Evolutionary conservation across 2,888 invertebrate genomes (phyloP).

Genomic region (Phyllotreta cruciferae): DNA sequence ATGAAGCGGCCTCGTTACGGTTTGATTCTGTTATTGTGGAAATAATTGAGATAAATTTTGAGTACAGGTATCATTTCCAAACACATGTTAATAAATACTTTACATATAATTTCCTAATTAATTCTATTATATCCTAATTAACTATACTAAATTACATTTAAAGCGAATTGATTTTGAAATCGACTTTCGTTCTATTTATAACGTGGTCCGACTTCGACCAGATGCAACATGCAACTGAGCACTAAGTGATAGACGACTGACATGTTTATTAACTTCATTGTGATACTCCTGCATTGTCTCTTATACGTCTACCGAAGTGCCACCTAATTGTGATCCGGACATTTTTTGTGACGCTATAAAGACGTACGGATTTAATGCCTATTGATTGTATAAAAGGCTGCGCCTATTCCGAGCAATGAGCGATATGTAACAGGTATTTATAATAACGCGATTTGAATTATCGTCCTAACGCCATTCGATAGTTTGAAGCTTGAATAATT

Average conservation of each 20-base stretch:
- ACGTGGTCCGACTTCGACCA: conserved; percentile 36
- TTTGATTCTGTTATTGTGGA: too few species aligned
- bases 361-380: conserved; percentile 15
- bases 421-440: conserved; percentile 8
- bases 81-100: too few species aligned
- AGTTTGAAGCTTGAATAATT: too few species aligned
- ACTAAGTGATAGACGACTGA: conserved; percentile 43
- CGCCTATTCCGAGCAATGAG: conserved; percentile 1
- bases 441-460: not conserved
- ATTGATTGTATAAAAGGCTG: conserved; percentile 7
- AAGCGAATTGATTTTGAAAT: not conserved
- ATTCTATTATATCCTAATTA: not conserved
- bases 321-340: conserved; percentile 36
- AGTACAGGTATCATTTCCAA: too few species aligned
- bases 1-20: too few species aligned
- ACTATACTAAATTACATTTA: conserved; percentile 4
- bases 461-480: too few species aligned
- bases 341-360: conserved; percentile 24
- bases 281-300: conserved; percentile 41
- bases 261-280: conserved; percentile 44
- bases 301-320: conserved; percentile 34
- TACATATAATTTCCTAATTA: too few species aligned
- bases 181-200: conserved; percentile 40
- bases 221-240: conserved; percentile 35
- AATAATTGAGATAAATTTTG: too few species aligned